phyloP scores from a whole-genome alignment of 1,140 invertebrate genomes.

The Cylas formicarius region DNA sequence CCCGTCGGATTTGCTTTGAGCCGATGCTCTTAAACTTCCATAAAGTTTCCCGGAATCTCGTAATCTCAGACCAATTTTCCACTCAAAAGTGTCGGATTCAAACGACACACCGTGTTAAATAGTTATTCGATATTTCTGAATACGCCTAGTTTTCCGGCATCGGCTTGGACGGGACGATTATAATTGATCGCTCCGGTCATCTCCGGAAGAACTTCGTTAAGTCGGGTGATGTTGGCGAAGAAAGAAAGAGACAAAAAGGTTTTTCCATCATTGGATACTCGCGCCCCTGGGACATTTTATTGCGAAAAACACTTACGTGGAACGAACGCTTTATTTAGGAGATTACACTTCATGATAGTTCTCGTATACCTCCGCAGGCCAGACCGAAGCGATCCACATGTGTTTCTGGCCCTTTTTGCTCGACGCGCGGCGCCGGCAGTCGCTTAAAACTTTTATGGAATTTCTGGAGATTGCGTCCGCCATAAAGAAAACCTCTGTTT shows the following conservation, averaged over 20 bases:
- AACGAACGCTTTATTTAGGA: constrained; percentile 34
- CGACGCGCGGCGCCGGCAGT: background rate
- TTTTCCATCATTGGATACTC: constrained; percentile 13
- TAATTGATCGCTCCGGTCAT: too few relatives aligned
- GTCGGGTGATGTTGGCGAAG: constrained; percentile 10
- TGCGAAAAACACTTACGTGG: constrained; percentile 37
- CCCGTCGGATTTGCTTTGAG: too few relatives aligned
- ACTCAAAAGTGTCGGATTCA: too few relatives aligned
- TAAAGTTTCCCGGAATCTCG: too few relatives aligned
- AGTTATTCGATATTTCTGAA: too few relatives aligned
- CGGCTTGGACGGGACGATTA: too few relatives aligned
- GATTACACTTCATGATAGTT: constrained; percentile 35
- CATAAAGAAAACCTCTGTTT: constrained; percentile 14
- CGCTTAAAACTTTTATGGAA: constrained; percentile 25
- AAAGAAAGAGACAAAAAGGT: constrained; percentile 5
- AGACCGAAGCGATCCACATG: constrained; percentile 11
- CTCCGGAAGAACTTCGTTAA: too few relatives aligned
- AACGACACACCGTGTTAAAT: too few relatives aligned
- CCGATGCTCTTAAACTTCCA: too few relatives aligned
- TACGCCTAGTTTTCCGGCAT: too few relatives aligned
- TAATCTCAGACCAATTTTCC: too few relatives aligned
- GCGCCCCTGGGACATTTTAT: constrained; percentile 33
- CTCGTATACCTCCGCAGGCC: constrained; percentile 19
- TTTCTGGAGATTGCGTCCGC: constrained; percentile 20
- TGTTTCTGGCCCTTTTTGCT: constrained; percentile 8